Conservation (phyloP, 2,113 vertebrate species). For the Corapipo altera region DNA sequence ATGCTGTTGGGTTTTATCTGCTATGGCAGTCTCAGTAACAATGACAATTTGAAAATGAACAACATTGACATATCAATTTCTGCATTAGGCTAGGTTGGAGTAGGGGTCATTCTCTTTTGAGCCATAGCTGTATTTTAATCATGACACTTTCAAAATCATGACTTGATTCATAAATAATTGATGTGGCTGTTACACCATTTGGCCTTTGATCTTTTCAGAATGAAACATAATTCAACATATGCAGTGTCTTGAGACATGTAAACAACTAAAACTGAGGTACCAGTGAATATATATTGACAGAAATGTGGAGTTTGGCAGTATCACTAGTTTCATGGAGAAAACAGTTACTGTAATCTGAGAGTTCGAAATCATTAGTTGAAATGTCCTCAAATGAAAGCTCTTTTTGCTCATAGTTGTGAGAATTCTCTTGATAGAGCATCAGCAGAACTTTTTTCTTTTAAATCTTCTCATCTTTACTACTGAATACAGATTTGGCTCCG, state of each 20-base stretch:
- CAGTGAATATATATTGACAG: not conserved
- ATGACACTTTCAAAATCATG: not conserved
- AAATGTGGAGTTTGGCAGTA: not conserved
- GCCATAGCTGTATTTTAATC: not conserved
- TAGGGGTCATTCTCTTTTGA: not conserved
- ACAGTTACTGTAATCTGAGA: not conserved
- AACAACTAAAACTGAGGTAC: not conserved
- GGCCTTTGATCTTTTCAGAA: conserved; percentile 28
- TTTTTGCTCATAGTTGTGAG: not conserved
- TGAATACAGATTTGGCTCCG: not conserved
- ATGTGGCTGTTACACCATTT: not conserved
- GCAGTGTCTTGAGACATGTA: not conserved
- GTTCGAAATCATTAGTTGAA: not conserved
- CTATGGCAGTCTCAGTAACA: not conserved
- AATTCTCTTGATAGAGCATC: not conserved
- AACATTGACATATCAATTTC: not conserved
- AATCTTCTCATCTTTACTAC: not conserved
- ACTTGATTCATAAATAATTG: conserved; percentile 22
- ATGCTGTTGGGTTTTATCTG: not conserved
- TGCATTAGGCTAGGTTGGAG: not conserved
- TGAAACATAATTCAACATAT: not conserved
- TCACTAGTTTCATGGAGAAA: not conserved
- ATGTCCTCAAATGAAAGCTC: not conserved
- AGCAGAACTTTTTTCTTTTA: not conserved
- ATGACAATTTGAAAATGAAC: not conserved